Percentiles rank a stretch among this genome's conserved stretches.
Conservation (phyloP, 2,888 invertebrate genomes). For the Timandra comae region DNA sequence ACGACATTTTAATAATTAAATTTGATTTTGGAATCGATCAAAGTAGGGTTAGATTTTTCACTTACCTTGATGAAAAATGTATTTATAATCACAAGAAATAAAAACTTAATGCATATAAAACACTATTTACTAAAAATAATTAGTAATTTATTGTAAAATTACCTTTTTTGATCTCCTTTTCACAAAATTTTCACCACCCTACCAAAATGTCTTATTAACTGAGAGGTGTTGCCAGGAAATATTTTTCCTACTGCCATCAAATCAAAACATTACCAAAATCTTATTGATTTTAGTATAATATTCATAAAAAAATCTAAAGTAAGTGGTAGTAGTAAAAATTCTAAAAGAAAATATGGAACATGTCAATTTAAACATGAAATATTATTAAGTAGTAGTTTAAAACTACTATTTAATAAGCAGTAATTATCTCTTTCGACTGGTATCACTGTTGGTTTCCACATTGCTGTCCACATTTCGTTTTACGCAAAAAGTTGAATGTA, state of each 20-base stretch:
- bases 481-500: too few species aligned
- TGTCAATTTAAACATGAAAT: not conserved
- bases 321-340: not conserved
- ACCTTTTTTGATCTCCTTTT: conserved; percentile 11
- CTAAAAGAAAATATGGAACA: not conserved
- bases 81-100: too few species aligned
- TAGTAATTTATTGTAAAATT: conserved; percentile 1
- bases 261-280: too few species aligned
- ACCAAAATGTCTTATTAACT: conserved; percentile 2
- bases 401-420: too few species aligned
- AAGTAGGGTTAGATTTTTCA: conserved; percentile 20
- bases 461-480: too few species aligned
- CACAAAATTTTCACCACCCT: conserved; percentile 9
- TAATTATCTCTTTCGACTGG: too few species aligned
- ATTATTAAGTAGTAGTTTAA: not conserved
- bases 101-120: conserved; percentile 5
- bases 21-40: conserved; percentile 12
- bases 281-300: too few species aligned
- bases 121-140: conserved; percentile 3
- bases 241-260: too few species aligned
- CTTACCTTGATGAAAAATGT: conserved; percentile 10
- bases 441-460: too few species aligned
- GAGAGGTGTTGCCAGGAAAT: conserved; percentile 8
- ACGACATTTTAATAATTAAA: conserved; percentile 2
- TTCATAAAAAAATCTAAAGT: too few species aligned